Evolutionary conservation across 2,797 vertebrate species (phyloP), one percentile per base, ranked within the genome.

Genomic region (Graptemys geographica): DNA sequence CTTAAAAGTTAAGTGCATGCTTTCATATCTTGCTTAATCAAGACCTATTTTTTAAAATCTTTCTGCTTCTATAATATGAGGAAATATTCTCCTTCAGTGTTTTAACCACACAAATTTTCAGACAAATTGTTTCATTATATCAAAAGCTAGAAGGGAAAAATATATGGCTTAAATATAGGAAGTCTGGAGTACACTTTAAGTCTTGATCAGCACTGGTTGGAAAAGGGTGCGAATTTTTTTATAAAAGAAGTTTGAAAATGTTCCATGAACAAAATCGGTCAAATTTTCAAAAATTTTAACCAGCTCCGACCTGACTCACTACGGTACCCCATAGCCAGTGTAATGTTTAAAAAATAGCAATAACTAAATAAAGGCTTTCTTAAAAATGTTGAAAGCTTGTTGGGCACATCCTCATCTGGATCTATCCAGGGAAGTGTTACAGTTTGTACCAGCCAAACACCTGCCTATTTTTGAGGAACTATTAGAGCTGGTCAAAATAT

Each of bases 241-340:
- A 81, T 89, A 90, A 69, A 2, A 21, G 15, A 76, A 59, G 4
- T 13, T 57, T 11, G 33, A 81, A 84, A 83, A 31, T 44, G 3
- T 56, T 21, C 12, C 12, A 56, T 53, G 31, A 86, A 56, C 25
- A 76, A 11, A 12, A 1, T 0, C n/a, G 65, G 21, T 27, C 23
- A 59, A 31, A 7, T 51, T 41, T 69, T 81, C 19, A 2, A 90
- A 76, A 88, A 4, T 2, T 4, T n/a, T 19, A 44, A 62, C 25
- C 78, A 89, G 74, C 8, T 11, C 27, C 5, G 47, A 76, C 23
- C 11, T n/a, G 13, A 4, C 2, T 57, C 82, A 79, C 27, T 41
- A 2, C 12, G 18, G 16, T 80, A 25, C 6, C 47, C 44, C 33
- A 84, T 4, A n/a, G 41, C 0, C 0, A 76, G 0, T 3, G 5